A percentile compares a stretch with the other conserved stretches of the same genome.
Evolutionary conservation across 2,113 vertebrate genomes (phyloP).

Genomic region (Daboia siamensis): DNA sequence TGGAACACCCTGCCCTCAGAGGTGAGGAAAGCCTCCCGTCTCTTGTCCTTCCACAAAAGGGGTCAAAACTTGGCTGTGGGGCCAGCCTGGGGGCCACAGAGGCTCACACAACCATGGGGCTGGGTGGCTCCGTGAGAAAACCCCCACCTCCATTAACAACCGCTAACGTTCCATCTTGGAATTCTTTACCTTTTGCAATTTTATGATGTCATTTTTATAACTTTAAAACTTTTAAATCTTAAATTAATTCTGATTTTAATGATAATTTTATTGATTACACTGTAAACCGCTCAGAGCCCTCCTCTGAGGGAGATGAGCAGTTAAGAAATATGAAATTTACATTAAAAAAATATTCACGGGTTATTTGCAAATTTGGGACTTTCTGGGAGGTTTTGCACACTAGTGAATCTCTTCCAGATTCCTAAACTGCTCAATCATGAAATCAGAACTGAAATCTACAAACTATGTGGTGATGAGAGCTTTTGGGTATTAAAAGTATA

Average conservation of each 20-base stretch:
- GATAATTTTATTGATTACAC: background rate
- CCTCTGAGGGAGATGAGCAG: background rate
- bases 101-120: background rate
- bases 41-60: background rate
- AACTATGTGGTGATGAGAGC: slow-evolving; percentile 57
- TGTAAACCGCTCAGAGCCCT: background rate
- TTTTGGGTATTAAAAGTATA: background rate
- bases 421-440: slow-evolving; percentile 82
- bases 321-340: background rate
- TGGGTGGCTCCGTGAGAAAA: background rate
- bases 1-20: background rate
- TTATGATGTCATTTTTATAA: background rate
- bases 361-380: slow-evolving; percentile 30
- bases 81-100: background rate
- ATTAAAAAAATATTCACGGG: slow-evolving; percentile 12
- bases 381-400: slow-evolving; percentile 38
- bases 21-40: background rate
- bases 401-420: slow-evolving; percentile 72
- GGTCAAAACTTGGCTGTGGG: background rate
- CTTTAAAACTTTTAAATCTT: background rate
- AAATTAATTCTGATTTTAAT: background rate
- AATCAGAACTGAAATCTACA: slow-evolving; percentile 76
- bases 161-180: background rate
- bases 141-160: background rate
- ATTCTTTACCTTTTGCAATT: background rate